These are phyloP conservation scores for Lycia hirtaria DNA, from an alignment of 2,888 invertebrate species.

Conservation along the genomic window DNA sequence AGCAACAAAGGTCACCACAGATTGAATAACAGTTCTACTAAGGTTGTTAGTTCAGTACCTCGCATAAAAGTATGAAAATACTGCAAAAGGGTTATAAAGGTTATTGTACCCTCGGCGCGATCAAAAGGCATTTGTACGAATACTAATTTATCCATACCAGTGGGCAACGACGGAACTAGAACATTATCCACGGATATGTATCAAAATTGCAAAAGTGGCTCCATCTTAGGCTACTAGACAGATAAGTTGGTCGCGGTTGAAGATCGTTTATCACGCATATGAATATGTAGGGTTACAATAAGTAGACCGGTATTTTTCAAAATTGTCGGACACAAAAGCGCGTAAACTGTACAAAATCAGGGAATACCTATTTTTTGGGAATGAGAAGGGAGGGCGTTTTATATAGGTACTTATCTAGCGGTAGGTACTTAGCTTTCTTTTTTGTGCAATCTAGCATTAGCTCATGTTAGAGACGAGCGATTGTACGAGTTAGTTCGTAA, in stretches of 20 bases:
- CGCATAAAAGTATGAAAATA: background rate
- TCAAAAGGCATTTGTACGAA: slow-evolving; percentile 20
- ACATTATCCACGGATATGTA: background rate
- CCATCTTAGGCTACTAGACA: background rate
- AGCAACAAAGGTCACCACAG: background rate
- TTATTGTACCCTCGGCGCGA: slow-evolving; percentile 6
- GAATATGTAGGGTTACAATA: too few species aligned
- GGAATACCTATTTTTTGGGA: too few species aligned
- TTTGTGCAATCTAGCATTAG: too few species aligned
- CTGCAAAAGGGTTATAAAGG: slow-evolving; percentile 24
- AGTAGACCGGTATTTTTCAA: too few species aligned
- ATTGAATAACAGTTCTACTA: background rate
- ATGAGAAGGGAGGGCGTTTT: too few species aligned
- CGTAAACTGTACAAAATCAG: too few species aligned
- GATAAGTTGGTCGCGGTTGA: background rate
- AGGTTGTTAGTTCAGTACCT: background rate
- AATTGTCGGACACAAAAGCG: too few species aligned
- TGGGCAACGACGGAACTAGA: background rate
- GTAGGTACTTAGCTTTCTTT: too few species aligned
- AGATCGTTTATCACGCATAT: slow-evolving; percentile 17
- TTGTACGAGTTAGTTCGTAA: too few species aligned
- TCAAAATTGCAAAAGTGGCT: background rate
- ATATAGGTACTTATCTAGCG: too few species aligned
- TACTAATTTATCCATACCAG: background rate
- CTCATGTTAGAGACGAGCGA: too few species aligned